Conservation (phyloP, 23 tunicate genomes). For the Aplidium turbinatum region DNA sequence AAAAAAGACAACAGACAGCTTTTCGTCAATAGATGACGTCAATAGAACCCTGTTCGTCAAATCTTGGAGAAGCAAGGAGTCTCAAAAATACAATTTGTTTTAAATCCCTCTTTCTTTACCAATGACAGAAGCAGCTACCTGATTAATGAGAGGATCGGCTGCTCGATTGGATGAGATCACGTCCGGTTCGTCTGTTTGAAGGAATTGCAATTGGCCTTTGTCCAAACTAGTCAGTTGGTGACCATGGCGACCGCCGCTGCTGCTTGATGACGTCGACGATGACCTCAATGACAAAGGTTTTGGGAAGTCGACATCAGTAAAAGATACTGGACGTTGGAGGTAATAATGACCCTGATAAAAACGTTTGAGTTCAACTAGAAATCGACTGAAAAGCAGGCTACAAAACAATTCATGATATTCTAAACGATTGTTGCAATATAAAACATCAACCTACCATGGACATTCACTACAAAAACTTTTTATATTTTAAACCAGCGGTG, state of each 20-base stretch:
- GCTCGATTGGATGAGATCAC: conserved; percentile 22
- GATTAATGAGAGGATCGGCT: conserved; percentile 23
- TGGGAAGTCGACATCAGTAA: conserved; percentile 21
- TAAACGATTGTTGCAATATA: no score
- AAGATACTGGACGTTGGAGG: conserved; percentile 28
- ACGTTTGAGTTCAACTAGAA: no score
- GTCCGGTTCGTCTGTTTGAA: conserved; percentile 10
- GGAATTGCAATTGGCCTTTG: conserved; percentile 7
- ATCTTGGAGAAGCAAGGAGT: no score
- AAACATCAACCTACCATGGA: no score
- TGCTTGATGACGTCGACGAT: neutral
- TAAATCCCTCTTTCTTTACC: conserved; percentile 5
- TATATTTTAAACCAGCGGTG: no score
- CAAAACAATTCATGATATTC: no score
- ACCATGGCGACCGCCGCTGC: neutral
- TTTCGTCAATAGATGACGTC: no score
- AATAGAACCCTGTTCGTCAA: no score
- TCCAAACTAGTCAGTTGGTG: neutral
- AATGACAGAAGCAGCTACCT: neutral
- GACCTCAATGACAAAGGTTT: neutral
- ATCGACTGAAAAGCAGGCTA: no score
- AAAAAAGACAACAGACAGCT: no score
- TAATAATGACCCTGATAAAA: conserved; percentile 16
- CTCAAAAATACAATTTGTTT: no score
- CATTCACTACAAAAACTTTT: no score